Evolutionary conservation across 2,797 vertebrate species (phyloP).

Genomic region (Chlorospingus semifuscus): DNA sequence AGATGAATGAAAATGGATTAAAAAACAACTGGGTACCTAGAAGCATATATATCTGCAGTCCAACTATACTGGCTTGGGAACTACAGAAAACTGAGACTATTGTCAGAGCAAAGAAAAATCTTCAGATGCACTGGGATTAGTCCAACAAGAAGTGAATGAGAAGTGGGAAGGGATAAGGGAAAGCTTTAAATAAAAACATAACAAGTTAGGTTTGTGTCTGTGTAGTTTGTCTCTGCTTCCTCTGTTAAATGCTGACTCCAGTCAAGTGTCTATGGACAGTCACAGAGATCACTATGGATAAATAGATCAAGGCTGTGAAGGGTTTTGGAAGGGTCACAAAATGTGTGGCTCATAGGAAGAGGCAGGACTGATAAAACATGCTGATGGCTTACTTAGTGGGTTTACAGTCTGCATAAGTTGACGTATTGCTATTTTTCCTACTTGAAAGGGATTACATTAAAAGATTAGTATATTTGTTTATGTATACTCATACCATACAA

Average conservation of each 20-base stretch:
- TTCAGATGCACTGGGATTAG: not conserved
- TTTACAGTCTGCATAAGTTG: not conserved
- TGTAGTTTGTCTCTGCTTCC: not conserved
- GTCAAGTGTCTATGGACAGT: not conserved
- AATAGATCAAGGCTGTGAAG: not conserved
- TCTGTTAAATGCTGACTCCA: not conserved
- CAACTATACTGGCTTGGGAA: not conserved
- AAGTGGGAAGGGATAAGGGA: not conserved
- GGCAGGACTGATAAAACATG: not conserved
- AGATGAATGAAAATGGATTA: not conserved
- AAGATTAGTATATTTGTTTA: not conserved
- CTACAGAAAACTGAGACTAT: not conserved
- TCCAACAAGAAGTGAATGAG: not conserved
- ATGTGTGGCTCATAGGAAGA: not conserved
- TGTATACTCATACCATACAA: not conserved
- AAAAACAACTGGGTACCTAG: not conserved
- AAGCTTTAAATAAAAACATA: not conserved
- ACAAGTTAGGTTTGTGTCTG: not conserved
- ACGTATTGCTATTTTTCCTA: not conserved
- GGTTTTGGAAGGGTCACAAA: not conserved
- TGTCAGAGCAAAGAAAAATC: not conserved
- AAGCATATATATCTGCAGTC: not conserved
- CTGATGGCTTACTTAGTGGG: not conserved
- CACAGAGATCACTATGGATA: not conserved
- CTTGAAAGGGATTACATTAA: not conserved